Evolutionary conservation across 2,888 invertebrate genomes (phyloP), one percentile per base, ranked within the genome.

Genomic region (Empis livida): DNA sequence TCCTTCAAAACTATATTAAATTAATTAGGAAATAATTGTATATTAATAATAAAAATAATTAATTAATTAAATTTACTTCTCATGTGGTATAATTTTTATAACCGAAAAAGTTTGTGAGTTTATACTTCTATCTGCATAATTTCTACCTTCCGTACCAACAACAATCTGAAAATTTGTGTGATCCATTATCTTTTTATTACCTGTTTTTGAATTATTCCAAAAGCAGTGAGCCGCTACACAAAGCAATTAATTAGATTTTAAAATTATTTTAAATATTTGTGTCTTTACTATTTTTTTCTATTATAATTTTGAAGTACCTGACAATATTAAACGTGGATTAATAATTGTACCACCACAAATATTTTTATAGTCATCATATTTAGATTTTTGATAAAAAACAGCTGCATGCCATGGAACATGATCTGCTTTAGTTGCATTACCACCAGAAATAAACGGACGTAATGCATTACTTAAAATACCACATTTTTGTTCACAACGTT

Each of bases 351-450:
- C 56, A 6, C 57, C 57, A 20, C 57, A 58, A 9, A 50, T 51
- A 15, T 56, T 51, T 3, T 35, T 31, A 23, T 38, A 50, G 2
- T 11, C 10, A 16, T 13, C 14, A 5, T 37, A 23, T n/a, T 11
- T 10, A 1, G 5, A 6, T 0, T 5, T 32, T n/a, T 37, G 27
- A 42, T 53, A 56, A 14, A 27, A 27, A 27, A 58, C 49, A 10
- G 48, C 55, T 1, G 51, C 53, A 46, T 58, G 55, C 58, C 58
- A 58, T 3, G 58, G 58, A 5, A 55, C 52, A n/a, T 42, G 10
- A 5, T 51, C 51, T 23, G 51, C 54, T 31, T 54, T 52, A 1
- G 42, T 46, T 0, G 0, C 1, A 13, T 49, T 41, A 5, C 54
- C 56, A 14, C 50, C 45, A n/a, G 41, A 23, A 13, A 50, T 15